Base-by-base conservation (phyloP, 35 echinoderm and acorn worm species). In the Apostichopus japonicus region DNA sequence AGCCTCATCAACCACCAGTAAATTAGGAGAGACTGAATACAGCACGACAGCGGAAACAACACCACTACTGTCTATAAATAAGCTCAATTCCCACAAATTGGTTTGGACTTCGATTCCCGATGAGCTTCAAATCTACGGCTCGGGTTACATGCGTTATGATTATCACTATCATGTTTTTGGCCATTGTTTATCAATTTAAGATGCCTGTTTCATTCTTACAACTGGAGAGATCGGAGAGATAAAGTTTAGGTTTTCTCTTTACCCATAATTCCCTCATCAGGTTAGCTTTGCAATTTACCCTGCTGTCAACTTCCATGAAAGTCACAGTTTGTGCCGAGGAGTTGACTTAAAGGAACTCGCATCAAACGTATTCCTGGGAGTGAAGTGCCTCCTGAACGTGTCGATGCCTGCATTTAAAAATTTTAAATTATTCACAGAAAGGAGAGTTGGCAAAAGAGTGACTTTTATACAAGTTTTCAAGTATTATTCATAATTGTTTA, bases 181-280 rank as follows among this genome's bases (percentile, higher is more conserved):
- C 22, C 56, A 84, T 84, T 84, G 81, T 24, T 84, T 84, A 84
- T 84, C 81, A 84, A 84, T 84, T 84, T 84, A 57, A 61, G 17
- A 73, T 27, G 33, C 23, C 25, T 56, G 9, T 54, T 56, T 44
- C 33, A 44, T 44, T 44, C 33, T 44, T 44, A 44, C 33, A 44
- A 44, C 33, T 44, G 33, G 33, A 44, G 33, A 44, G 33, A 44
- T 44, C 33, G 33, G 33, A 44, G 33, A 73, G 19, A 10, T 19
- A 63, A 72, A 73, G 86, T 67, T 63, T 65, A 21, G 22, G 23
- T 17, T 89, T 89, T 23, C 15, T 89, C 16, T 54, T 10, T 21
- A 63, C 86, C 86, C 57, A 89, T 89, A 72, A 89, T 89, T 73
- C 63, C 86, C 86, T 89, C 86, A 73, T 89, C 86, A 89, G 63